Conservation (phyloP, 2,888 invertebrate genomes). For the Cryptocheilus praepositus region DNA sequence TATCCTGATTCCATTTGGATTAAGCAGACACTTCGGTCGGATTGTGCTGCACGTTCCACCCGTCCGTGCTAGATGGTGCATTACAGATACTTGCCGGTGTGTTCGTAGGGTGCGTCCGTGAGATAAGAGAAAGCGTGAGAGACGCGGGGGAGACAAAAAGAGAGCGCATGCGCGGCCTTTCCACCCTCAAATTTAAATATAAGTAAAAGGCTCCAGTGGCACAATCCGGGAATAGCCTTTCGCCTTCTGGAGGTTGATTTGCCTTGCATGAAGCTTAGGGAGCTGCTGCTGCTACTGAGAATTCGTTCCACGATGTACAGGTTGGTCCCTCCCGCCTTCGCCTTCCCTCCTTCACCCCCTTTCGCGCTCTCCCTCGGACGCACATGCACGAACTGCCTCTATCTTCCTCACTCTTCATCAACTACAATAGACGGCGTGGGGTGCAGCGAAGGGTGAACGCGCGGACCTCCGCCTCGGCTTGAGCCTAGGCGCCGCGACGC, state of each 20-base stretch:
- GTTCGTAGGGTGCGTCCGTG: not conserved
- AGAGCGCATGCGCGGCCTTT: constrained; percentile 54
- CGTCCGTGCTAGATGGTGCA: too few relatives aligned
- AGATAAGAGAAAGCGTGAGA: constrained; percentile 18
- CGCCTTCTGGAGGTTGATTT: constrained; percentile 70
- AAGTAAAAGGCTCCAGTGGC: constrained; percentile 69
- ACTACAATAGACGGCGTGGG: constrained; percentile 14
- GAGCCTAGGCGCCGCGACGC: constrained; percentile 58
- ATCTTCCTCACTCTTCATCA: constrained; percentile 2
- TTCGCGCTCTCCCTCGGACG: constrained; percentile 21
- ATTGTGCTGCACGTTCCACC: too few relatives aligned
- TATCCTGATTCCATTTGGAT: constrained; percentile 72
- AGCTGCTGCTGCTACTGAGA: constrained; percentile 47
- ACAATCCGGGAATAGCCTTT: constrained; percentile 66
- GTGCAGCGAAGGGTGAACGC: constrained; percentile 29
- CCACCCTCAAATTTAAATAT: constrained; percentile 71
- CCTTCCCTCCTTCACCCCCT: constrained; percentile 35
- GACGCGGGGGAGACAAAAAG: constrained; percentile 40
- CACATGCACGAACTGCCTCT: constrained; percentile 11
- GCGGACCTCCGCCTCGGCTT: constrained; percentile 30
- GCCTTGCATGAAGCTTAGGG: constrained; percentile 73
- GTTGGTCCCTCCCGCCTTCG: constrained; percentile 21
- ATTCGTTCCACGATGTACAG: constrained; percentile 60
- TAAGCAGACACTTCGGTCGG: constrained; percentile 42
- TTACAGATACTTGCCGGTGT: not conserved